Percentiles rank a stretch among this genome's conserved stretches.
Evolutionary conservation across 2,888 invertebrate genomes (phyloP).

Genomic region (Drosophila kokeensis): DNA sequence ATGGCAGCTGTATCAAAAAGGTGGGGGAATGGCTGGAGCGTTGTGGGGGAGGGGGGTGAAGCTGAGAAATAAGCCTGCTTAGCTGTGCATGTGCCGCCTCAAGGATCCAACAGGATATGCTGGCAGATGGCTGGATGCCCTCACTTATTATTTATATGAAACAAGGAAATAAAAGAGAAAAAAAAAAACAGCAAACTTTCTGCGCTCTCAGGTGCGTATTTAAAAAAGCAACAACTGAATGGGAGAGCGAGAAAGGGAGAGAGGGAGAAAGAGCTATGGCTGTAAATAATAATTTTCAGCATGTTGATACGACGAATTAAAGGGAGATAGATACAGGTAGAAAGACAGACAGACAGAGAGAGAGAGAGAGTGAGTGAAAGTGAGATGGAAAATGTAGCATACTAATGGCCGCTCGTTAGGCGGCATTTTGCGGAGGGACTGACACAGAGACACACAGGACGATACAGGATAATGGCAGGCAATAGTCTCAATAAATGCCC

Average conservation of each 20-base stretch:
- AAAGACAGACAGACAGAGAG: not conserved
- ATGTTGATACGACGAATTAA: constrained; percentile 1
- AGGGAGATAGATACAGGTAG: not conserved
- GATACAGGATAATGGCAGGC: constrained; percentile 34
- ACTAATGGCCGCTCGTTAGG: constrained; percentile 69
- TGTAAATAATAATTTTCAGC: constrained; percentile 42
- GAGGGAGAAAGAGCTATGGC: constrained; percentile 22
- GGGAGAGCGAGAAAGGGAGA: constrained; percentile 10
- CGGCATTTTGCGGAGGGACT: constrained; percentile 41
- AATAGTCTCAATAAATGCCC: constrained; percentile 27
- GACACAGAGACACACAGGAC: constrained; percentile 21
- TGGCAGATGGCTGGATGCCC: constrained; percentile 29
- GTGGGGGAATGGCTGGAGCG: not conserved
- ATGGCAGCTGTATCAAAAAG: not conserved
- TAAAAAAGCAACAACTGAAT: constrained; percentile 41
- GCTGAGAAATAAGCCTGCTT: constrained; percentile 52
- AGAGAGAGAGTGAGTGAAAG: not conserved
- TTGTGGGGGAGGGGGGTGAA: not conserved
- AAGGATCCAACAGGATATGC: constrained; percentile 42
- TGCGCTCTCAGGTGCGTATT: constrained; percentile 63
- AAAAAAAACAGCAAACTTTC: not conserved
- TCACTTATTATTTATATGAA: constrained; percentile 67
- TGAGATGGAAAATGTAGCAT: not conserved
- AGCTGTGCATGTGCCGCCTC: constrained; percentile 36
- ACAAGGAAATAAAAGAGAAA: constrained; percentile 16